A percentile compares a stretch with the other conserved stretches of the same genome.
phyloP scores from a whole-genome alignment of 2,888 invertebrate genomes.

The Boloria euphrosyne region DNA sequence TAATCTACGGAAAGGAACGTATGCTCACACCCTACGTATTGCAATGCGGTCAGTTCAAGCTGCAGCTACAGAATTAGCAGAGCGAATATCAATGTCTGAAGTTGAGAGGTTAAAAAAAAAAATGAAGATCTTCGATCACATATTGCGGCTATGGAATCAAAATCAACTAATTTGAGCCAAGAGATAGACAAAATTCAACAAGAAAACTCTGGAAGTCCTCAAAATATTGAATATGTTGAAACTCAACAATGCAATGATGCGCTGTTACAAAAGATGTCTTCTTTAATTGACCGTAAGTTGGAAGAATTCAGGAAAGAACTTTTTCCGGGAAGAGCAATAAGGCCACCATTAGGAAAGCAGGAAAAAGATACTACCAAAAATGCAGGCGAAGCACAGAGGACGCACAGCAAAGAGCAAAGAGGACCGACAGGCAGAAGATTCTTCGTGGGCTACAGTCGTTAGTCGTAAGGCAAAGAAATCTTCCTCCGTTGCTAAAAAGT shows the following conservation, averaged over 20 bases:
- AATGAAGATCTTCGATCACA: slow-evolving; percentile 1
- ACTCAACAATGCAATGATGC: too few species aligned
- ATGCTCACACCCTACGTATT: background rate
- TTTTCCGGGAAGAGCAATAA: background rate
- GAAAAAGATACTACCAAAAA: background rate
- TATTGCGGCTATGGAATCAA: background rate
- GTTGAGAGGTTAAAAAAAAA: background rate
- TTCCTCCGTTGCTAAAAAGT: background rate
- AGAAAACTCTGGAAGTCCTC: too few species aligned
- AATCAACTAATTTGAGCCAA: background rate
- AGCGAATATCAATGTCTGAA: background rate
- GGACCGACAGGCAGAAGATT: background rate
- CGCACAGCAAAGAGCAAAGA: background rate
- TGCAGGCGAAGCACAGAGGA: background rate
- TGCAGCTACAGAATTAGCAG: background rate
- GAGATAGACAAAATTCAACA: background rate
- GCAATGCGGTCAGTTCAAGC: background rate
- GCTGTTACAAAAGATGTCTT: background rate
- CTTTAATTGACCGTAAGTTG: background rate
- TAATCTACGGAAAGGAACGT: background rate
- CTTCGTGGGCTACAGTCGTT: background rate
- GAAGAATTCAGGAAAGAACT: slow-evolving; percentile 3
- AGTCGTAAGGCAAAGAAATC: background rate
- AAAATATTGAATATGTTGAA: background rate
- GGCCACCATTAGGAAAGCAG: background rate